Conservation (phyloP, 37 sponge, comb jelly and placozoan species). For the Hexactinellida sp. region DNA sequence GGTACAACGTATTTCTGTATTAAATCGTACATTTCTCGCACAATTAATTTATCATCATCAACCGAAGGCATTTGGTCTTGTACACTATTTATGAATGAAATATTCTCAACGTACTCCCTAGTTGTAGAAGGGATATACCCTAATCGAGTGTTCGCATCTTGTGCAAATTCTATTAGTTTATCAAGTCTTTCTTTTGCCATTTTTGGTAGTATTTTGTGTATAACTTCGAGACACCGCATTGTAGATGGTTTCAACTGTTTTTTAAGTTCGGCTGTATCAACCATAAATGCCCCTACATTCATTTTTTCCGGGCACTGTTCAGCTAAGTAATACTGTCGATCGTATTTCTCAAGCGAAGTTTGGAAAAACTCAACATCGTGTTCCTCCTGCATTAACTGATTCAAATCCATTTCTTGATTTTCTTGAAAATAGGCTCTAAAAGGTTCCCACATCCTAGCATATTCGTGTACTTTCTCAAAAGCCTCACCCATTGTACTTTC, state of each 20-base stretch:
- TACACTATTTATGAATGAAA: constrained; percentile 74
- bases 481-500: constrained; percentile 45
- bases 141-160: constrained; percentile 69
- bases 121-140: constrained; percentile 71
- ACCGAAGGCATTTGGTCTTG: constrained; percentile 42
- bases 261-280: constrained; percentile 63
- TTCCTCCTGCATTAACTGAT: constrained; percentile 45
- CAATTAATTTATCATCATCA: constrained; percentile 57
- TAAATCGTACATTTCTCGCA: constrained; percentile 76
- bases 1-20: constrained; percentile 85
- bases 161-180: constrained; percentile 51
- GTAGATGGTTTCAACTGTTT: constrained; percentile 75
- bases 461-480: constrained; percentile 63
- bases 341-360: constrained; percentile 58
- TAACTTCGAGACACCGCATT: constrained; percentile 64
- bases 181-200: constrained; percentile 68
- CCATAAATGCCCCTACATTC: constrained; percentile 63
- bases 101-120: constrained; percentile 69
- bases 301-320: constrained; percentile 47
- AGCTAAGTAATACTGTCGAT: constrained; percentile 65
- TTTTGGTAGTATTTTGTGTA: constrained; percentile 64
- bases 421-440: constrained; percentile 65
- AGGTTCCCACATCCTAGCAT: constrained; percentile 79
- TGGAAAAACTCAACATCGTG: constrained; percentile 83
- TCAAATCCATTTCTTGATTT: constrained; percentile 62